Base-by-base conservation (phyloP, 2,888 invertebrate species). In the Drosophila diplacantha region DNA sequence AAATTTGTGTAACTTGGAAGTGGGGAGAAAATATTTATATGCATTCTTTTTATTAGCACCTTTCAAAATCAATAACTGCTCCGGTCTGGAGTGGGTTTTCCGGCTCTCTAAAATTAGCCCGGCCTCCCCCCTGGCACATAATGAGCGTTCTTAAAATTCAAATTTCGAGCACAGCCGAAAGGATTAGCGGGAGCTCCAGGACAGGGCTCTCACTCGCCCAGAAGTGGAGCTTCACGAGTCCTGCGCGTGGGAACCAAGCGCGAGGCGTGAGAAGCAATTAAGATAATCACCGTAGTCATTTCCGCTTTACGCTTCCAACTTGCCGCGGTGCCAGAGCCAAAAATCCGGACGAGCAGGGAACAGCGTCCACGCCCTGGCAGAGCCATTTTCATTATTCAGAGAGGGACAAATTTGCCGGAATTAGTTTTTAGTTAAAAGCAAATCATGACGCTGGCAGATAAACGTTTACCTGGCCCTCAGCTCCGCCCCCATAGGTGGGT, bases 381-480 rank as follows among this genome's bases (percentile, higher is more conserved):
- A 43, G 64, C 54, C 54, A 52, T 50, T 55, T 77, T 61, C 83
- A 81, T 79, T 75, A 83, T 83, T 81, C 69, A 76, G 51, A 76
- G 54, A 43, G 66, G 65, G 76, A 79, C 79, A 83, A 80, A 80
- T 80, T 80, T 72, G 76, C 60, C 69, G 62, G 66, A 79, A 81
- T 83, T 79, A 80, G 80, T 80, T 80, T 83, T 81, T 75, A 78
- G 81, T 81, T 81, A 69, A 83, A 81, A 75, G 81, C 83, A 80
- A 82, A 78, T 77, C 82, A 82, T 80, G 83, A 55, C 75, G 70
- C 72, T 57, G 61, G 31, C 69, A 74, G 70, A 71, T 71, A 69
- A 69, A 56, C 71, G 49, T 54, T 65, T 18, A 11, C 24, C 32
- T 37, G 3, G 9, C 11, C 35, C 16, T 18, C 24, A 14, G 14